Evolutionary conservation across 2,797 vertebrate genomes (phyloP), one percentile per base, ranked within the genome.

Genomic region (Paedocypris micromegethes): DNA sequence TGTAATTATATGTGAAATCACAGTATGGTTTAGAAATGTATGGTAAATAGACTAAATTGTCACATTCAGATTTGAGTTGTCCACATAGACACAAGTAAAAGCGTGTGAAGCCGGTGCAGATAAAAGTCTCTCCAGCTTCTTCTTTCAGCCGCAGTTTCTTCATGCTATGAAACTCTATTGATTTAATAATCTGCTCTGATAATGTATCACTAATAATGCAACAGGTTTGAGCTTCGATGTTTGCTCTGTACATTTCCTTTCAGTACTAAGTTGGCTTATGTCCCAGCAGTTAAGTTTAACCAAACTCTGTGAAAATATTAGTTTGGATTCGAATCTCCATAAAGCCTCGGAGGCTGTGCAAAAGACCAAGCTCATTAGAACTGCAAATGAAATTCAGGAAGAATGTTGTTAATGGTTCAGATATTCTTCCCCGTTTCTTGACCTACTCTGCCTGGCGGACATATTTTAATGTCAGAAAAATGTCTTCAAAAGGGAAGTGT

Each of bases 291-390:
- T 70, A 73, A 7, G 41, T 71, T 64, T 46, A 68, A 57, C 58
- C 70, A 58, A 78, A 66, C 63, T 60, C 64, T 40, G 50, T 58
- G 73, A 64, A 69, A 73, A 44, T 61, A 66, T 48, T 62, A 71
- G 68, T 67, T 74, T 67, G 70, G 76, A 70, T 68, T 70, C 64
- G 64, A 66, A 75, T 75, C 76, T 70, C 57, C 73, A 73, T 68
- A 71, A 70, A 73, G 55, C 73, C 76, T 65, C 43, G 8, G 46
- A 73, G 67, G 67, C 59, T 73, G 49, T 58, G 42, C 50, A 57
- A 53, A 72, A 67, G 75, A 74, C 51, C 47, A 58, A 61, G 51
- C 9, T 46, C 67, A 71, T 75, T 75, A 68, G 66, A 78, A 58
- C 72, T 75, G 73, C 73, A 75, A 73, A 78, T 75, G 73, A 43